These are phyloP conservation scores for Trichomycterus rosablanca DNA, from an alignment of 2,113 vertebrate genomes.

Conservation along the genomic window DNA sequence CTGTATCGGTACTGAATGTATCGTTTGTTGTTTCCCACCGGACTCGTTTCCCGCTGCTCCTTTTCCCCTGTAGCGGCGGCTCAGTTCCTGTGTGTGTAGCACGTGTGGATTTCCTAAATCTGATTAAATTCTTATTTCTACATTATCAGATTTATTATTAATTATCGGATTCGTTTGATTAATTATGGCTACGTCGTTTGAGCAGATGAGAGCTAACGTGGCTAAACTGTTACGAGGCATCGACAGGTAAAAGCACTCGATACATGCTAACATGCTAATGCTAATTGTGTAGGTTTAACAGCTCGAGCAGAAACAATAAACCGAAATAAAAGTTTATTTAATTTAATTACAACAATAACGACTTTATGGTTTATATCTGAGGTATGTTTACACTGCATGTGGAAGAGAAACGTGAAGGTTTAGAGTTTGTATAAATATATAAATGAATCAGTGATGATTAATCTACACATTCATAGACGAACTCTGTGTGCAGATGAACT, in stretches of 20 bases:
- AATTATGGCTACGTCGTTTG: constrained; percentile 77
- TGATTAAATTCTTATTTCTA: constrained; percentile 5
- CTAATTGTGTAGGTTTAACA: too few relatives aligned
- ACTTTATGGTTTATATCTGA: too few relatives aligned
- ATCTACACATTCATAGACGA: too few relatives aligned
- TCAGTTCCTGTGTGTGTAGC: neutral
- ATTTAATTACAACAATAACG: too few relatives aligned
- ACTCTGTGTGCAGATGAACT: too few relatives aligned
- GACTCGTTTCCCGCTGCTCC: neutral
- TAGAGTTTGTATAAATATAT: too few relatives aligned
- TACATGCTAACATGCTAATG: neutral
- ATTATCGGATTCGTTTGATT: neutral
- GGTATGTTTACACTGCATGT: too few relatives aligned
- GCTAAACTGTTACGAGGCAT: constrained; percentile 84
- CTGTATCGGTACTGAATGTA: too few relatives aligned
- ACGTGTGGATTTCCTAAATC: constrained; percentile 51
- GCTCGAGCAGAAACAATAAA: too few relatives aligned
- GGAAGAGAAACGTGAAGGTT: too few relatives aligned
- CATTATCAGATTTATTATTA: neutral
- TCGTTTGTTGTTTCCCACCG: neutral
- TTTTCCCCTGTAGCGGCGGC: neutral
- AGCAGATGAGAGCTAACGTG: constrained; percentile 89
- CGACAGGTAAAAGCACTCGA: constrained; percentile 78
- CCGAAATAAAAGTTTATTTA: too few relatives aligned
- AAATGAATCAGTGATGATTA: too few relatives aligned